Evolutionary conservation across 2,797 vertebrate species (phyloP).

Genomic region (Stomatorhinus walkeri): DNA sequence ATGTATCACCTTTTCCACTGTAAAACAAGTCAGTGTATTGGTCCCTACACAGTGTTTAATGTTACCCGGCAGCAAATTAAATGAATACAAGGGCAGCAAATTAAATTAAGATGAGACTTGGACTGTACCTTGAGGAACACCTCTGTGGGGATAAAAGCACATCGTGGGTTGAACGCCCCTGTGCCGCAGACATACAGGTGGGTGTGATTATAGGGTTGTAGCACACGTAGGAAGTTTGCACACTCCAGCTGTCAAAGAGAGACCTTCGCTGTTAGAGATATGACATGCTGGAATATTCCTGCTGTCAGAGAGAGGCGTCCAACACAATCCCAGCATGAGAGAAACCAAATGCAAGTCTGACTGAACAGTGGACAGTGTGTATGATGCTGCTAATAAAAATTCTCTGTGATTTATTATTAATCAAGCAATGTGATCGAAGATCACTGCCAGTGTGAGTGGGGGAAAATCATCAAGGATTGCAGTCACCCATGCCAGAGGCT

Average conservation of each 20-base stretch:
- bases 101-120: neutral
- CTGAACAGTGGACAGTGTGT: neutral
- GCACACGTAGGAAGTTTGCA: conserved; percentile 66
- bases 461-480: neutral
- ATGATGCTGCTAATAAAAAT: neutral
- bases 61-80: neutral
- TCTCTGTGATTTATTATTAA: conserved; percentile 9
- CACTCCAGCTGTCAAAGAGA: conserved; percentile 52
- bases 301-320: neutral
- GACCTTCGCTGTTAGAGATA: neutral
- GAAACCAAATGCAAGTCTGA: neutral
- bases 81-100: neutral
- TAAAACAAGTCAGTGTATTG: neutral
- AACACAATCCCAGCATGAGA: neutral
- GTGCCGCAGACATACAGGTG: conserved; percentile 72
- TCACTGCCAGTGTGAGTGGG: neutral
- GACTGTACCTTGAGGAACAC: conserved; percentile 59
- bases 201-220: conserved; percentile 68
- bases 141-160: conserved; percentile 58
- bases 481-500: neutral
- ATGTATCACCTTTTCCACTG: neutral
- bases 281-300: neutral
- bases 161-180: conserved; percentile 70
- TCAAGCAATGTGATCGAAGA: neutral
- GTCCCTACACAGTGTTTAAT: neutral